Evolutionary conservation across 2,888 invertebrate species (phyloP).

Genomic region (Galerucella pusilla): DNA sequence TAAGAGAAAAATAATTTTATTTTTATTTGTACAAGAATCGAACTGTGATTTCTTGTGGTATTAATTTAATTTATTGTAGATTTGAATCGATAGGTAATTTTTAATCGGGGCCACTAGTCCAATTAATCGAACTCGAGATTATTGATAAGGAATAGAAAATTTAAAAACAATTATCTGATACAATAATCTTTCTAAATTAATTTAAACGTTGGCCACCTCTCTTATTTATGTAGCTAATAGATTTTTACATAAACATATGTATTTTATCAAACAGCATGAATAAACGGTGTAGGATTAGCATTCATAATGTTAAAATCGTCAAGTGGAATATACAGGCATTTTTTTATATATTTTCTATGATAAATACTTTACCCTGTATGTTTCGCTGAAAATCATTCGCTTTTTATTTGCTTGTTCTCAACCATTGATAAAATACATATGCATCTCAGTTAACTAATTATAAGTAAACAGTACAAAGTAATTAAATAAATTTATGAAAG

Average conservation of each 20-base stretch:
- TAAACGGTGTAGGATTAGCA: conserved; percentile 20
- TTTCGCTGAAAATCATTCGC: conserved; percentile 4
- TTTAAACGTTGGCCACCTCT: not conserved
- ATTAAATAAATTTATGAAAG: conserved; percentile 19
- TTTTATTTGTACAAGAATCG: conserved; percentile 34
- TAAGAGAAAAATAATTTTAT: conserved; percentile 22
- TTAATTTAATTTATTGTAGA: conserved; percentile 28
- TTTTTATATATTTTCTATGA: conserved; percentile 14
- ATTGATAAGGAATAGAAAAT: not conserved
- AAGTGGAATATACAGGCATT: conserved; percentile 14
- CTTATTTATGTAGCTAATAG: not conserved
- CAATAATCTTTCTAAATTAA: conserved; percentile 16
- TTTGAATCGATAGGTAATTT: not conserved
- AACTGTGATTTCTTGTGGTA: conserved; percentile 48
- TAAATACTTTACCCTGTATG: conserved; percentile 21
- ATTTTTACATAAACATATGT: conserved; percentile 43
- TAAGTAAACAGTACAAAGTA: conserved; percentile 25
- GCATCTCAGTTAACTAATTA: conserved; percentile 21
- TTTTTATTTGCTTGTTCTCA: conserved; percentile 14
- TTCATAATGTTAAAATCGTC: conserved; percentile 22
- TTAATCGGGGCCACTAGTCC: not conserved
- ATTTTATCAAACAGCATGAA: conserved; percentile 45
- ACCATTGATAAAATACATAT: conserved; percentile 42
- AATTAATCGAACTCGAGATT: not conserved
- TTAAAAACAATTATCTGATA: not conserved